phyloP scores from a whole-genome alignment of 2,888 invertebrate species.

The Eubasilissa splendida region DNA sequence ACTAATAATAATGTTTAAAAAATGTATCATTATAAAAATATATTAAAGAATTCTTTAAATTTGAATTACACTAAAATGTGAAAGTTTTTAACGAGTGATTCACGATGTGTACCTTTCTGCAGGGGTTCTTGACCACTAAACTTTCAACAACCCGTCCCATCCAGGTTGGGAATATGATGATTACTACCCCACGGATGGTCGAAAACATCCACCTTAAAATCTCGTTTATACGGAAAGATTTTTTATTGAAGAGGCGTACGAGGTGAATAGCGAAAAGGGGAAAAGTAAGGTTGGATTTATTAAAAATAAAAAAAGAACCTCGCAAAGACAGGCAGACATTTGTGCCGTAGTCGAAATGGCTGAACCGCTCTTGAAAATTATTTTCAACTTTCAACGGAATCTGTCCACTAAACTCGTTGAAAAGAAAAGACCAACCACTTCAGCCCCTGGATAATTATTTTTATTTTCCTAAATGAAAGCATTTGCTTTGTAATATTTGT shows the following conservation, averaged over 20 bases:
- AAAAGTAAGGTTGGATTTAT: constrained; percentile 16
- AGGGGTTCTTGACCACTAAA: constrained; percentile 11
- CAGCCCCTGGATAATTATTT: constrained; percentile 29
- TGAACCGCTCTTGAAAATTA: constrained; percentile 53
- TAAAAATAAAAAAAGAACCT: constrained; percentile 24
- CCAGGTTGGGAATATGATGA: constrained; percentile 25
- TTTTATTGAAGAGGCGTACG: constrained; percentile 49
- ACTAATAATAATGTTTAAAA: too few relatives aligned
- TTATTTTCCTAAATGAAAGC: constrained; percentile 29
- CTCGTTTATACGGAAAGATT: constrained; percentile 46
- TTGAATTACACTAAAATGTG: too few relatives aligned
- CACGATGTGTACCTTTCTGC: background rate
- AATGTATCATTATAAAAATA: too few relatives aligned
- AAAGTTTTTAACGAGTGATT: background rate
- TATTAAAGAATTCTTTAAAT: too few relatives aligned
- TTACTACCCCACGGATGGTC: constrained; percentile 25
- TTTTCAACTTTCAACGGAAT: constrained; percentile 42
- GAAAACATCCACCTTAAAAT: constrained; percentile 40
- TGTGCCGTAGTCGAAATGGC: constrained; percentile 26
- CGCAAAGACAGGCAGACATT: constrained; percentile 49
- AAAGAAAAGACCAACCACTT: constrained; percentile 38
- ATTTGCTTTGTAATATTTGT: background rate
- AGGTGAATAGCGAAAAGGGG: constrained; percentile 36
- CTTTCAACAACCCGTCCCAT: constrained; percentile 20
- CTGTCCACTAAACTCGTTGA: constrained; percentile 31